phyloP scores from a whole-genome alignment of 2,888 invertebrate species.

The Graphium colonna region DNA sequence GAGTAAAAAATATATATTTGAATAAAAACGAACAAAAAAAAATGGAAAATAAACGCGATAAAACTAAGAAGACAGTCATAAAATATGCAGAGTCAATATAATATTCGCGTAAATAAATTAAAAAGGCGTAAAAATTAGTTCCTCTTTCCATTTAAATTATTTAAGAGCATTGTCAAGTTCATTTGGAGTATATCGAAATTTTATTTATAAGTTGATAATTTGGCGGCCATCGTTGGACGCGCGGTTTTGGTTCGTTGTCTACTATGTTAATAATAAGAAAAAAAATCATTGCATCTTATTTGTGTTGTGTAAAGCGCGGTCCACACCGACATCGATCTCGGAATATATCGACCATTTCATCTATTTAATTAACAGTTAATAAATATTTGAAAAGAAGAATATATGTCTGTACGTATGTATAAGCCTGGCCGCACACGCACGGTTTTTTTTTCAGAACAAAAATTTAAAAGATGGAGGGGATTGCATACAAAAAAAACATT shows the following conservation, averaged over 20 bases:
- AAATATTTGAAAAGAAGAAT: background rate
- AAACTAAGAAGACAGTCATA: too few species aligned
- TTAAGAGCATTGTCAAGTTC: background rate
- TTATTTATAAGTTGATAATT: slow-evolving; percentile 1
- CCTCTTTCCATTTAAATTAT: background rate
- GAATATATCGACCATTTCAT: background rate
- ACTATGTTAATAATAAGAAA: slow-evolving; percentile 6
- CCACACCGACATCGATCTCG: background rate
- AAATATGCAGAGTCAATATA: too few species aligned
- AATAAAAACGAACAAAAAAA: too few species aligned
- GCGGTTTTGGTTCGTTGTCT: slow-evolving; percentile 10
- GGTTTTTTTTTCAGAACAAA: too few species aligned
- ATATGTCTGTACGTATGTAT: background rate
- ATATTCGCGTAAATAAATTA: background rate
- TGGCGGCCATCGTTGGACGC: background rate
- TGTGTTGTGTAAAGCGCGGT: background rate
- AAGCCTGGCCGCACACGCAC: too few species aligned
- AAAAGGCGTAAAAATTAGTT: background rate
- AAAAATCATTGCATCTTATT: slow-evolving; percentile 11
- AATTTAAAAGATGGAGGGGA: too few species aligned
- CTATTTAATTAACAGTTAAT: background rate
- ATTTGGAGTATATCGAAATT: background rate
- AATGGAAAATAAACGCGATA: too few species aligned
- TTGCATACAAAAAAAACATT: too few species aligned
- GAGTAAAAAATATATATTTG: too few species aligned